Conservation (phyloP, 2,888 invertebrate genomes). For the Lochmaea crataegi region DNA sequence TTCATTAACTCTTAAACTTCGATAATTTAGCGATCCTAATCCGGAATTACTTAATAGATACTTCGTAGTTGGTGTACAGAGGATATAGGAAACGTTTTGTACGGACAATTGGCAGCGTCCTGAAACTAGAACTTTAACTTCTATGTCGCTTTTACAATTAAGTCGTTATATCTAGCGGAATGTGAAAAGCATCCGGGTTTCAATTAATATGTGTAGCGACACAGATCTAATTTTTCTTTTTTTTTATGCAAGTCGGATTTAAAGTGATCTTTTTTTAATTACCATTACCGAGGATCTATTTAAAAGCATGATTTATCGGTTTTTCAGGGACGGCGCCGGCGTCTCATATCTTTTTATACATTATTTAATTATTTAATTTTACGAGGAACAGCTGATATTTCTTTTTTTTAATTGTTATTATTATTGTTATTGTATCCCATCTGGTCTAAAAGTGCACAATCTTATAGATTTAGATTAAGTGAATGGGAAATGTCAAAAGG, state of each 20-base stretch:
- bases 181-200: conserved; percentile 35
- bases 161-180: conserved; percentile 32
- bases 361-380: too few relatives aligned
- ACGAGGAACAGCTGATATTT: too few relatives aligned
- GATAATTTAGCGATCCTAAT: neutral
- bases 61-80: conserved; percentile 17
- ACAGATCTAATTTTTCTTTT: conserved; percentile 25
- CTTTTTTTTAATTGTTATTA: neutral
- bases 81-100: conserved; percentile 22
- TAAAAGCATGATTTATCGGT: conserved; percentile 29
- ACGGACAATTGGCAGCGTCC: conserved; percentile 31
- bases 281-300: conserved; percentile 27
- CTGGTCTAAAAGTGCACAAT: neutral
- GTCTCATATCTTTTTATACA: neutral
- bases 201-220: conserved; percentile 37
- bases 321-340: neutral
- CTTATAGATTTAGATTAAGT: conserved; percentile 5
- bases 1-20: neutral
- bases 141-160: conserved; percentile 27
- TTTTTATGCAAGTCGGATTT: conserved; percentile 24
- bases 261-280: conserved; percentile 32
- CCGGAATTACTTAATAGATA: neutral
- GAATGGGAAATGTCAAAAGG: neutral
- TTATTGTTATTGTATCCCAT: neutral
- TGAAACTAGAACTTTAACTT: conserved; percentile 19